Conservation (phyloP, 2,888 invertebrate species). For the Lepetodrilus schrolli region DNA sequence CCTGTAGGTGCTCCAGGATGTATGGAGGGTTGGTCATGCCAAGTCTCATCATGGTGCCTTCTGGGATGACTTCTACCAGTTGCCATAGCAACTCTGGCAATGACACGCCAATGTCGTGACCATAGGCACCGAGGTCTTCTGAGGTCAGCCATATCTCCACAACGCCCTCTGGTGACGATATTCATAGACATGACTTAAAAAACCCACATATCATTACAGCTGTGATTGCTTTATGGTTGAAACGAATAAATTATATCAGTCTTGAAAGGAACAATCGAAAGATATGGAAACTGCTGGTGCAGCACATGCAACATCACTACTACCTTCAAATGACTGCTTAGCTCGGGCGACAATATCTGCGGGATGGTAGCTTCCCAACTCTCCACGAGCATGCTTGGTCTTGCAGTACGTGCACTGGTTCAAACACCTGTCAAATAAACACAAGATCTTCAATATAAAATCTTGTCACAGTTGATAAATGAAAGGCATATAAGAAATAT, state of each 20-base stretch:
- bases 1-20: conserved; percentile 92
- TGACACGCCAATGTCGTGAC: conserved; percentile 91
- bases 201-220: background rate
- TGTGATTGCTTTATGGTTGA: no score
- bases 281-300: no score
- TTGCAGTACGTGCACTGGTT: conserved; percentile 99
- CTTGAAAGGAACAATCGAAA: no score
- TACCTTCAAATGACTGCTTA: conserved; percentile 82
- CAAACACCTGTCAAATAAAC: conserved; percentile 81
- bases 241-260: no score
- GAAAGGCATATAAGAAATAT: no score
- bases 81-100: conserved; percentile 89
- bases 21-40: conserved; percentile 99
- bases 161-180: conserved; percentile 85
- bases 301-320: no score
- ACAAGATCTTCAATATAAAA: background rate
- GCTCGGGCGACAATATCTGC: conserved; percentile 92
- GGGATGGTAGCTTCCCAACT: conserved; percentile 93
- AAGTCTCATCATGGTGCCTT: conserved; percentile 80
- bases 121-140: conserved; percentile 98
- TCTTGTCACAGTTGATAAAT: no score
- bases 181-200: background rate
- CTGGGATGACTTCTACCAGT: conserved; percentile 83
- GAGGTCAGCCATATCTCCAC: conserved; percentile 98
- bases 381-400: conserved; percentile 97